phyloP scores from a whole-genome alignment of 2,113 vertebrate species.

The Cranoglanis bouderius region DNA sequence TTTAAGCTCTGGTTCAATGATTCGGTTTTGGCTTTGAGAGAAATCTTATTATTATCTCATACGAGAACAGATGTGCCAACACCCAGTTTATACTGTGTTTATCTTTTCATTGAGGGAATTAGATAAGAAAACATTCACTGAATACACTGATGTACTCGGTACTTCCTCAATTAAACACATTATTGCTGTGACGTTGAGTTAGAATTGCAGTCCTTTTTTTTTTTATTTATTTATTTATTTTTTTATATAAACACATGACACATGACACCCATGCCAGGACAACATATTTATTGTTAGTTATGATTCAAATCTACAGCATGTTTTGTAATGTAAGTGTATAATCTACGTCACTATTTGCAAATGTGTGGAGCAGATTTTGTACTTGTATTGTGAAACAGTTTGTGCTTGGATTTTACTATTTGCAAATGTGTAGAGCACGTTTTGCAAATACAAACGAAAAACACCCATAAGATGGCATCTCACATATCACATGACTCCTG shows the following conservation, averaged over 20 bases:
- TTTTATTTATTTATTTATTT: too few species aligned
- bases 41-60: background rate
- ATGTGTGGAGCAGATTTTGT: slow-evolving; percentile 8
- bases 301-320: background rate
- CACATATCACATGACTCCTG: background rate
- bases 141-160: too few species aligned
- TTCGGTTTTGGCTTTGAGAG: background rate
- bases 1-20: background rate
- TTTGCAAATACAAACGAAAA: slow-evolving; percentile 35
- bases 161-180: background rate
- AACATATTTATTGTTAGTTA: background rate
- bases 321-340: background rate
- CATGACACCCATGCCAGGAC: background rate
- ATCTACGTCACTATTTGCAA: slow-evolving; percentile 1
- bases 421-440: slow-evolving; percentile 22
- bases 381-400: slow-evolving; percentile 21
- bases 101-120: background rate
- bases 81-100: background rate
- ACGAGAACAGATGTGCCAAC: slow-evolving; percentile 16
- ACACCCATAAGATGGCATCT: slow-evolving; percentile 10
- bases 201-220: background rate
- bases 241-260: background rate
- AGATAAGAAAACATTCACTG: background rate
- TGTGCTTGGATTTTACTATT: slow-evolving; percentile 17
- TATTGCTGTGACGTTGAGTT: background rate